Evolutionary conservation across 2,797 vertebrate species (phyloP).

Genomic region (Lates japonicus): DNA sequence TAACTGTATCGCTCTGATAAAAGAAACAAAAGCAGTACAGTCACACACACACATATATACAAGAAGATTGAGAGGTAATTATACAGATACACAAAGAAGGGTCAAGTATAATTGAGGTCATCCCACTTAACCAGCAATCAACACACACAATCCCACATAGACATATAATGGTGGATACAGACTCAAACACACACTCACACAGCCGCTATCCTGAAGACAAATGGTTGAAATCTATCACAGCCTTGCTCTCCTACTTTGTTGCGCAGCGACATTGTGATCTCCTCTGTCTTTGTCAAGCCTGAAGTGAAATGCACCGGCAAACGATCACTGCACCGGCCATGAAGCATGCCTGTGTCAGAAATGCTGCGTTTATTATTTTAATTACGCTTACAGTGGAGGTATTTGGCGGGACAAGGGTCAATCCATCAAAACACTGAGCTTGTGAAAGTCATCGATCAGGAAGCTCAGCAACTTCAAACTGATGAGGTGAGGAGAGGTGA

Average conservation of each 20-base stretch:
- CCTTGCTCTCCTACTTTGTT: slow-evolving; percentile 46
- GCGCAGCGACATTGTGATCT: slow-evolving; percentile 28
- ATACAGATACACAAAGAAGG: neutral
- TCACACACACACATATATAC: neutral
- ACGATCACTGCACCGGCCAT: slow-evolving; percentile 6
- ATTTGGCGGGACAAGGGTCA: slow-evolving; percentile 40
- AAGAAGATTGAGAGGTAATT: neutral
- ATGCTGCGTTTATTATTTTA: slow-evolving; percentile 44
- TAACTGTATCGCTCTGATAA: neutral
- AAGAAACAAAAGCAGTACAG: neutral
- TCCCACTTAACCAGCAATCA: slow-evolving; percentile 18
- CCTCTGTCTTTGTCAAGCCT: slow-evolving; percentile 46
- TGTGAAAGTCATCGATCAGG: slow-evolving; percentile 43
- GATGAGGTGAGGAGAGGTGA: slow-evolving; percentile 44
- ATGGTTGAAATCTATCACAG: slow-evolving; percentile 46
- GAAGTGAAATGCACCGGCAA: slow-evolving; percentile 29
- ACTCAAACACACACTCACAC: slow-evolving; percentile 13
- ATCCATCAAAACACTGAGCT: slow-evolving; percentile 48
- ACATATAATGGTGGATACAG: slow-evolving; percentile 6
- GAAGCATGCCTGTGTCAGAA: slow-evolving; percentile 52
- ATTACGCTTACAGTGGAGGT: slow-evolving; percentile 37
- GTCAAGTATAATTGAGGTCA: neutral
- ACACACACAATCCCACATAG: neutral
- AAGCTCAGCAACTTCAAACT: neutral
- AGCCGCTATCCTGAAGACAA: slow-evolving; percentile 33